phyloP scores from a whole-genome alignment of 1,140 invertebrate species.

The Oncopeltus fasciatus region DNA sequence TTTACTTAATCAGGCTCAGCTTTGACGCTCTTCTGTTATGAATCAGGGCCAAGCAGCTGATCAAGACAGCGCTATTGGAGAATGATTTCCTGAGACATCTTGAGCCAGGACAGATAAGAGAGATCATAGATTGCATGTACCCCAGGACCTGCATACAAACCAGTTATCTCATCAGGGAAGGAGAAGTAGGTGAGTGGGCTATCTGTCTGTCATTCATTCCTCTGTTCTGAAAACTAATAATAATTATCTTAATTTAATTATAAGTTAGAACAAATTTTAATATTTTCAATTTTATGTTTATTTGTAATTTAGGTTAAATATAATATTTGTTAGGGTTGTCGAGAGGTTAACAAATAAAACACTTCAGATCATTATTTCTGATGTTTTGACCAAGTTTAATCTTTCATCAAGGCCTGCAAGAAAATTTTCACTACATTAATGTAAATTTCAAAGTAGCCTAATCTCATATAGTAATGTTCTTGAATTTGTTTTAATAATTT shows the following conservation, averaged over 20 bases:
- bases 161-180: slow-evolving; percentile 74
- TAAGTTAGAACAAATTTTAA: too few species aligned
- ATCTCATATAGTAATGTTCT: too few species aligned
- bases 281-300: too few species aligned
- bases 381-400: too few species aligned
- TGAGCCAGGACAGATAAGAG: slow-evolving; percentile 61
- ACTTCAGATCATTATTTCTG: too few species aligned
- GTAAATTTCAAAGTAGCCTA: too few species aligned
- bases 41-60: slow-evolving; percentile 45
- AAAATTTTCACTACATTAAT: too few species aligned
- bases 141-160: slow-evolving; percentile 56
- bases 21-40: slow-evolving; percentile 5
- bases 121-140: slow-evolving; percentile 86
- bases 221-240: background rate
- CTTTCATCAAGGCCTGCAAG: too few species aligned
- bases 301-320: too few species aligned
- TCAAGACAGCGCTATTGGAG: slow-evolving; percentile 58
- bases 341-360: too few species aligned
- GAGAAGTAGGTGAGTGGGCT: slow-evolving; percentile 53
- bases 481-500: too few species aligned
- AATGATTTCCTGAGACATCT: slow-evolving; percentile 90
- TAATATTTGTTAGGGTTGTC: too few species aligned
- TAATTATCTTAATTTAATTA: background rate
- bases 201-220: slow-evolving; percentile 5
- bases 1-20: background rate